phyloP scores from a whole-genome alignment of 2,113 vertebrate species.

The Fregetta grallaria region DNA sequence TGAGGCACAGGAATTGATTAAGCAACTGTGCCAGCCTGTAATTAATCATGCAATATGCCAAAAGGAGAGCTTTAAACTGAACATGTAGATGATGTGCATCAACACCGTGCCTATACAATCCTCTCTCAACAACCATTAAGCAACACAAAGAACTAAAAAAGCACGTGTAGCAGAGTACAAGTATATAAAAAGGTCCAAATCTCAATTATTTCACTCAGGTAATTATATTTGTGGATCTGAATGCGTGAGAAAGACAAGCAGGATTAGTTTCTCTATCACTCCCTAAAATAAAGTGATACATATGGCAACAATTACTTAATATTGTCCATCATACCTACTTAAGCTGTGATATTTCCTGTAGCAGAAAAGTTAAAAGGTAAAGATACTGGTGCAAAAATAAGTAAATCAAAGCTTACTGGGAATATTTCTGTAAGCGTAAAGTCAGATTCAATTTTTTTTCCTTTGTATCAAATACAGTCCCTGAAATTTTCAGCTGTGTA shows the following conservation, averaged over 20 bases:
- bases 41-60: neutral
- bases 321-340: neutral
- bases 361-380: neutral
- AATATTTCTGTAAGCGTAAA: neutral
- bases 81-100: neutral
- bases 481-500: neutral
- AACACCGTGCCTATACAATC: neutral
- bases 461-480: neutral
- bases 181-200: neutral
- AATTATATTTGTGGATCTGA: neutral
- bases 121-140: neutral
- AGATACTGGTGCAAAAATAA: neutral
- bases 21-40: neutral
- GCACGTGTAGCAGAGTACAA: neutral
- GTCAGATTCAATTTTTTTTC: neutral
- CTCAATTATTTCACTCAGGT: neutral
- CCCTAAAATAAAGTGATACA: neutral
- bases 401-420: neutral
- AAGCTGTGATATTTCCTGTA: neutral
- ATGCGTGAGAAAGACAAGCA: neutral
- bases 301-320: neutral
- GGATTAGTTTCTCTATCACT: neutral
- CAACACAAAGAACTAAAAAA: neutral
- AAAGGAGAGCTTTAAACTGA: neutral
- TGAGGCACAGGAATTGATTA: neutral